Evolutionary conservation across 64 coral and sea anemone genomes (phyloP).

Genomic region (Montipora foliosa): DNA sequence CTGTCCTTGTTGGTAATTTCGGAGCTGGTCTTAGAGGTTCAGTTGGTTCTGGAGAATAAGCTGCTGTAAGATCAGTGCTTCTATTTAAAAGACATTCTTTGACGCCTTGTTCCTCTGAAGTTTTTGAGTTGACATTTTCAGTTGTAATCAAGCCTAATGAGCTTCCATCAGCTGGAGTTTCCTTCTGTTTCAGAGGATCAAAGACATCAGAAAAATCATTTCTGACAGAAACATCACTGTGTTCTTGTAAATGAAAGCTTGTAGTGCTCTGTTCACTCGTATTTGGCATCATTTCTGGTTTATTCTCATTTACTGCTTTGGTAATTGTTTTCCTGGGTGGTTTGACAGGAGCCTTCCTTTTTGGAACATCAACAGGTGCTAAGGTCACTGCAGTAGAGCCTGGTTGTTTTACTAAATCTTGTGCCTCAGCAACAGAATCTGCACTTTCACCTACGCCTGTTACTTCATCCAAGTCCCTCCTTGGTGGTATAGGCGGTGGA

Average conservation of each 20-base stretch:
- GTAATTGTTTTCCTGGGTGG: neutral
- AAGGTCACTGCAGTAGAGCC: neutral
- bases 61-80: neutral
- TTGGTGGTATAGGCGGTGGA: conserved; percentile 74
- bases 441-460: neutral
- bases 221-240: neutral
- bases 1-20: conserved; percentile 13
- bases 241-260: neutral
- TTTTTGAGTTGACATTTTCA: neutral
- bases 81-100: neutral
- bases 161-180: neutral
- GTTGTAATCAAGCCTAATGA: neutral
- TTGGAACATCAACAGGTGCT: neutral
- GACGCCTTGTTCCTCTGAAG: neutral
- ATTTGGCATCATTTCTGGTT: neutral
- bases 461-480: conserved; percentile 63
- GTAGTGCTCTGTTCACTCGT: neutral
- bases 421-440: neutral
- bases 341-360: conserved; percentile 1
- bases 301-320: neutral
- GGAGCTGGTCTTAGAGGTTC: conserved; percentile 46
- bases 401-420: neutral
- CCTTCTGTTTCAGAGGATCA: neutral
- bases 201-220: neutral
- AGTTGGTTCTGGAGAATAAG: neutral